Evolutionary conservation across 2,797 vertebrate genomes (phyloP), one percentile per base, ranked within the genome.

Genomic region (Rhinogobio ventralis): DNA sequence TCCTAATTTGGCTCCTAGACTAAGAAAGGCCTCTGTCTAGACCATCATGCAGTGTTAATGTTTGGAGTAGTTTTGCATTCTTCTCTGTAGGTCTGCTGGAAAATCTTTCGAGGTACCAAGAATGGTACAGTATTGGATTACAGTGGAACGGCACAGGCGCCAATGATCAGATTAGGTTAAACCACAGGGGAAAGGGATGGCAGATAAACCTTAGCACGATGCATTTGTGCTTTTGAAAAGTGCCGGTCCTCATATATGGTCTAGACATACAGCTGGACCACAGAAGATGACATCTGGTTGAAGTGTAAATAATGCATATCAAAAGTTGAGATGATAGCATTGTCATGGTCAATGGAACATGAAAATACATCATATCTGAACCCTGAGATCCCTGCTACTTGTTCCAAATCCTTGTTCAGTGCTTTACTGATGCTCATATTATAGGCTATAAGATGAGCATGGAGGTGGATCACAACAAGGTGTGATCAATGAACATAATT

Each of bases 121-220:
- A 81, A 8, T 69, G 55, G 73, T 39, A 73, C 88, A 90, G 86
- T 85, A 92, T 93, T 90, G 89, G 79, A 89, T 93, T 91, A 82
- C 87, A 91, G 88, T 88, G 87, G 80, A 91, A 84, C 85, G 33
- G 85, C 88, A 92, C 90, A 87, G 89, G 90, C 85, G 80, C 83
- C 84, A 45, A 81, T 86, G 79, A 89, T 91, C 73, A 89, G 83
- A 84, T 79, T 78, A 86, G 82, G 67, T 62, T 87, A 72, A 89
- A 90, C 86, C 84, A 85, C 88, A 90, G 73, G 28, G 55, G 84
- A 81, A 75, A 82, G 77, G 64, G 74, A 64, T 72, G 74, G 20
- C 77, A 82, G 73, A 85, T 91, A 81, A 85, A 13, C 82, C 39
- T 42, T 39, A 77, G 33, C 72, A 80, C 82, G 86, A 88, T 85